These are phyloP conservation scores for Delphinapterus leucas DNA, from an alignment of 2,113 vertebrate species.

Conservation along the genomic window DNA sequence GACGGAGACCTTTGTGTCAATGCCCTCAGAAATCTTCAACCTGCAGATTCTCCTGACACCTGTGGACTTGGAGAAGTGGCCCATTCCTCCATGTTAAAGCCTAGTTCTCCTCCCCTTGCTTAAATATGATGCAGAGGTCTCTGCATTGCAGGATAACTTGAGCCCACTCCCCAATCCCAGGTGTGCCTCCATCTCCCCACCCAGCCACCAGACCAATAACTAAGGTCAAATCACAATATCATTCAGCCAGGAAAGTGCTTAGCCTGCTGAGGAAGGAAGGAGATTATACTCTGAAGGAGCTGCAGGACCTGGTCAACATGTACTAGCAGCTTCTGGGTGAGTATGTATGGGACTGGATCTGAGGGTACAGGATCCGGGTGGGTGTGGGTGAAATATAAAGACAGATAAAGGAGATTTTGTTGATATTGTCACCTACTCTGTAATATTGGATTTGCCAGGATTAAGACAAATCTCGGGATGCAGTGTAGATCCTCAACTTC, in stretches of 20 bases:
- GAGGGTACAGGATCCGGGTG: background rate
- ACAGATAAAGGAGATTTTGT: background rate
- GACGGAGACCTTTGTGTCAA: background rate
- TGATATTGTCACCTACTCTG: background rate
- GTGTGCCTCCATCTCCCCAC: background rate
- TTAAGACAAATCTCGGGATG: background rate
- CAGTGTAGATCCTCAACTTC: background rate
- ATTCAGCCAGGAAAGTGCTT: background rate
- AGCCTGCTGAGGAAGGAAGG: background rate
- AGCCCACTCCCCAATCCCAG: background rate
- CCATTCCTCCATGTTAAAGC: background rate
- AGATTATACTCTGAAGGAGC: background rate
- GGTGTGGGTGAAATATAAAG: background rate
- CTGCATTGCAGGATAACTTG: background rate
- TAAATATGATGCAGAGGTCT: background rate
- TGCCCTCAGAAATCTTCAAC: background rate
- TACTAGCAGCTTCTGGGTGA: background rate
- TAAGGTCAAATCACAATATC: background rate
- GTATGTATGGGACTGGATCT: background rate
- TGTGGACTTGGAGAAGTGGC: background rate
- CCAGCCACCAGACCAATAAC: background rate
- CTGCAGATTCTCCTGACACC: background rate
- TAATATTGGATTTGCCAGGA: background rate
- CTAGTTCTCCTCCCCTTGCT: background rate
- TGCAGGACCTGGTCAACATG: background rate